phyloP scores from a whole-genome alignment of 2,797 vertebrate genomes.

The Peromyscus attwateri region DNA sequence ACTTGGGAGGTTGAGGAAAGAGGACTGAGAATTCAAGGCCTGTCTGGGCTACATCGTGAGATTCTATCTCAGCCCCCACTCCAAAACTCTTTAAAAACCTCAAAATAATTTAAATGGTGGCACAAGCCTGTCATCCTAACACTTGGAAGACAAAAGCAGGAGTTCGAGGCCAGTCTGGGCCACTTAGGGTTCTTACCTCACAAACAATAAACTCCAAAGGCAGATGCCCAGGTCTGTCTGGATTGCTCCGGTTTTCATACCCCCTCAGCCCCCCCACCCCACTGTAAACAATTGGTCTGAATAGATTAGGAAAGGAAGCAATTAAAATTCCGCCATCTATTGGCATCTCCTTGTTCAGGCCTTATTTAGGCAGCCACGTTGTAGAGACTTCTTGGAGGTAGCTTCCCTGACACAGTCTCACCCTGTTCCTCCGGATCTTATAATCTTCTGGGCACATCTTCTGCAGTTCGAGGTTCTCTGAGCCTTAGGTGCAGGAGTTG shows the following conservation, averaged over 20 bases:
- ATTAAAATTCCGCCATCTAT: background rate
- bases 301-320: background rate
- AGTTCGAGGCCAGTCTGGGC: background rate
- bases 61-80: background rate
- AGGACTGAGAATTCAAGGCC: background rate
- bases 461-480: background rate
- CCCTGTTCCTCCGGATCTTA: background rate
- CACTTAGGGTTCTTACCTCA: background rate
- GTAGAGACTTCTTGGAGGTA: background rate
- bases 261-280: background rate
- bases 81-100: background rate
- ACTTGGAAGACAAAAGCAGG: background rate
- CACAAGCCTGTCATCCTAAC: background rate
- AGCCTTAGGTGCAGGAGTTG: background rate
- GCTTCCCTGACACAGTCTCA: background rate
- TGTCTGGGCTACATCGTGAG: background rate
- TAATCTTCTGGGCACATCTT: background rate
- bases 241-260: background rate
- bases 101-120: background rate
- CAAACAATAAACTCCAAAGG: slow-evolving; percentile 59
- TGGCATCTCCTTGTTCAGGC: background rate
- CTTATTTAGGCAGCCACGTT: background rate
- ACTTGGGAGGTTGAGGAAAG: background rate
- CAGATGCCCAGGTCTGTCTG: background rate
- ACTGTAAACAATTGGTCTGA: background rate